phyloP scores from a whole-genome alignment of 2,888 invertebrate species.

The Dinocampus coccinellae region DNA sequence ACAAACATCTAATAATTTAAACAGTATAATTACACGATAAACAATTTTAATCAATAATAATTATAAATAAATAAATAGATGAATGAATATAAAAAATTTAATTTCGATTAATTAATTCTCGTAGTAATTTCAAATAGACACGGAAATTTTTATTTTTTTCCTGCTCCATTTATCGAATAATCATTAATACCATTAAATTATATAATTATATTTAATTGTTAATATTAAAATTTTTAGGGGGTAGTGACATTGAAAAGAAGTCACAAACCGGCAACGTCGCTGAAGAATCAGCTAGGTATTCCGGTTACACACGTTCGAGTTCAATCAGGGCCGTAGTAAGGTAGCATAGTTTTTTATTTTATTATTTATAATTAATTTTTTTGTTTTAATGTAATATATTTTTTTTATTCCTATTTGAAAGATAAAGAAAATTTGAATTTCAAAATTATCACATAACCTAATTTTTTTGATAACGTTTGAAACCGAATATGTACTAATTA shows the following conservation, averaged over 20 bases:
- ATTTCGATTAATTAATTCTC: too few relatives aligned
- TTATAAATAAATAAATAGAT: too few relatives aligned
- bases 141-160: too few relatives aligned
- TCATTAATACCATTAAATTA: not conserved
- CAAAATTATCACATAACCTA: too few relatives aligned
- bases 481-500: too few relatives aligned
- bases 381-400: not conserved
- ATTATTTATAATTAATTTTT: not conserved
- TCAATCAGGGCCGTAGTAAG: conserved; percentile 25
- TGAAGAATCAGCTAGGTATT: conserved; percentile 41
- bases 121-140: too few relatives aligned
- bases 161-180: not conserved
- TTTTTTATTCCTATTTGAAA: not conserved
- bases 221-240: not conserved
- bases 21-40: not conserved
- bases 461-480: too few relatives aligned
- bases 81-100: too few relatives aligned
- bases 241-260: conserved; percentile 25
- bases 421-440: not conserved
- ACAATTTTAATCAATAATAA: too few relatives aligned
- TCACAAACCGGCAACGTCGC: conserved; percentile 42
- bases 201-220: not conserved
- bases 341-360: not conserved
- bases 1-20: not conserved
- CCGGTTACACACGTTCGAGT: conserved; percentile 41